Conservation (phyloP, 2,888 invertebrate genomes). For the Apotomis turbidana region DNA sequence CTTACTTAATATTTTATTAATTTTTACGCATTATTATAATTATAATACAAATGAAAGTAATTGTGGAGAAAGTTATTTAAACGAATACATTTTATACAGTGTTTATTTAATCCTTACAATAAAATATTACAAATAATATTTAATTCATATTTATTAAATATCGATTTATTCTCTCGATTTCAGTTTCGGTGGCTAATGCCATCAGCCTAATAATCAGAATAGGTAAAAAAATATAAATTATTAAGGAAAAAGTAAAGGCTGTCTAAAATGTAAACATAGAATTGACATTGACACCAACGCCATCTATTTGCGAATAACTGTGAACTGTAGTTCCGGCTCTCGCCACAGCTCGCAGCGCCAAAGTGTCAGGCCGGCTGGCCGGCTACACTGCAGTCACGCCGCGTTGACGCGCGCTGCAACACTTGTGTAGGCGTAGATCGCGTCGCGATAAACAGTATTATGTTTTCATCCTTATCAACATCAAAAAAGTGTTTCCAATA, state of each 20-base stretch:
- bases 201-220: background rate
- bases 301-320: constrained; percentile 58
- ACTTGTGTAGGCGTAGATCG: constrained; percentile 79
- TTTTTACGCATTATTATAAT: too few relatives aligned
- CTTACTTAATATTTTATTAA: too few relatives aligned
- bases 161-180: too few relatives aligned
- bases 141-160: too few relatives aligned
- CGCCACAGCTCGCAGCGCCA: constrained; percentile 63
- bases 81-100: too few relatives aligned
- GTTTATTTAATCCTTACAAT: too few relatives aligned
- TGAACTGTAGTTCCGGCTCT: constrained; percentile 54
- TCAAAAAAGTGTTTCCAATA: constrained; percentile 62
- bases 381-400: constrained; percentile 81
- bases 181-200: too few relatives aligned
- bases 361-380: constrained; percentile 74
- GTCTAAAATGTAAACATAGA: constrained; percentile 38
- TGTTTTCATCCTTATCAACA: constrained; percentile 73
- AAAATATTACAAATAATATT: too few relatives aligned
- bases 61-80: too few relatives aligned
- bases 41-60: too few relatives aligned
- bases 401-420: constrained; percentile 81
- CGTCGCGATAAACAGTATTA: constrained; percentile 72
- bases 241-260: background rate
- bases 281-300: constrained; percentile 51
- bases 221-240: background rate